Percentiles rank a stretch among this genome's conserved stretches.
phyloP scores from a whole-genome alignment of 2,888 invertebrate genomes.

The Caenorhabditis panamensis region DNA sequence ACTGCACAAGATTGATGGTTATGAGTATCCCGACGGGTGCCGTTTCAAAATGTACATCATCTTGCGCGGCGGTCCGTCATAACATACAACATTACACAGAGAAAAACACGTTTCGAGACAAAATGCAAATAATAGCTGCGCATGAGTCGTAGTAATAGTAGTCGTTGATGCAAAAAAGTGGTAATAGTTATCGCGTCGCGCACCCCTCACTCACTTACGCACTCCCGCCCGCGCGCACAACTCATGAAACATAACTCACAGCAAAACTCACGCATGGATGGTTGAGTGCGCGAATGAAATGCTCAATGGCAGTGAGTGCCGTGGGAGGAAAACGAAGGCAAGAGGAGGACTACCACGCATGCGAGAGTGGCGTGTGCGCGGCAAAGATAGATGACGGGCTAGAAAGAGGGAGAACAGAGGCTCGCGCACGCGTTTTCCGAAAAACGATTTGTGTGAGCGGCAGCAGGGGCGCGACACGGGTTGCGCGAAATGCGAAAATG shows the following conservation, averaged over 20 bases:
- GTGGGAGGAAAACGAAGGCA: conserved; percentile 40
- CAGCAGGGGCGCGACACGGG: conserved; percentile 55
- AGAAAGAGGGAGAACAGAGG: conserved; percentile 37
- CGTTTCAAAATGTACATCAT: conserved; percentile 34
- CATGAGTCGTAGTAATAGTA: conserved; percentile 57
- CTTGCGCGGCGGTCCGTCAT: conserved; percentile 28
- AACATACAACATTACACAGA: conserved; percentile 43
- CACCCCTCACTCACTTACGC: conserved; percentile 38
- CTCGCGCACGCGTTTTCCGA: conserved; percentile 57
- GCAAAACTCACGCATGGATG: conserved; percentile 60
- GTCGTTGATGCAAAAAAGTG: conserved; percentile 60
- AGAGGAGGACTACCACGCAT: conserved; percentile 47
- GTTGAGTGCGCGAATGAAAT: conserved; percentile 61
- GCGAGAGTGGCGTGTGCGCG: conserved; percentile 48
- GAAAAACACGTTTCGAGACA: conserved; percentile 42
- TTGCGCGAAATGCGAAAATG: conserved; percentile 55
- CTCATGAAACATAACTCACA: conserved; percentile 61
- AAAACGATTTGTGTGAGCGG: conserved; percentile 59
- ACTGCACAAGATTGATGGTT: conserved; percentile 39
- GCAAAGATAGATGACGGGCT: conserved; percentile 34
- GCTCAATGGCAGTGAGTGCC: conserved; percentile 59
- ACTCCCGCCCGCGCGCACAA: conserved; percentile 50
- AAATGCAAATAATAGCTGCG: conserved; percentile 54
- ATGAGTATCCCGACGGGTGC: conserved; percentile 32
- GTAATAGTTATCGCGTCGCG: conserved; percentile 60